Percentiles rank a stretch among this genome's conserved stretches.
Conservation (phyloP, 2,888 invertebrate species). For the Noctuana brunneofusca region DNA sequence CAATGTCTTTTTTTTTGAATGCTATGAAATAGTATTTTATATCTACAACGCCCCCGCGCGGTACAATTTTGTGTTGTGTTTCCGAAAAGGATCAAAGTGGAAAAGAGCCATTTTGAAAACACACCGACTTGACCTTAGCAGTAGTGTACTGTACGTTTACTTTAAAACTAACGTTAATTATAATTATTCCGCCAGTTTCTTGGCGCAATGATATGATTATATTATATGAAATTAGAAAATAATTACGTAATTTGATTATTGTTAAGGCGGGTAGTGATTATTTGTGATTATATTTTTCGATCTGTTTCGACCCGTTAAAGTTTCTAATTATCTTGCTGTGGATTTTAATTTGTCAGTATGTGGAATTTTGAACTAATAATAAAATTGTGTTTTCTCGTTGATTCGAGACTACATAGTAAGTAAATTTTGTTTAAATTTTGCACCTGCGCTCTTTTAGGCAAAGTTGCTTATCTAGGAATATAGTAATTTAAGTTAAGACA, state of each 20-base stretch:
- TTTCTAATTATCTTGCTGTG: conserved; percentile 73
- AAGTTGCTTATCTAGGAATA: background rate
- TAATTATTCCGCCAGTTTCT: conserved; percentile 67
- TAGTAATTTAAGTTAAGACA: background rate
- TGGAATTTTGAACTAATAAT: conserved; percentile 77
- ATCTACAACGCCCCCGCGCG: conserved; percentile 56
- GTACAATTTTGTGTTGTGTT: conserved; percentile 92
- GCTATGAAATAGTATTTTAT: conserved; percentile 43
- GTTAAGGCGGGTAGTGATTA: conserved; percentile 70
- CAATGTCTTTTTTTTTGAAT: conserved; percentile 48
- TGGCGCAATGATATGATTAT: conserved; percentile 64
- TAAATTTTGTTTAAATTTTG: conserved; percentile 16
- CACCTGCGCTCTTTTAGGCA: background rate
- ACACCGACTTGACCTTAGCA: conserved; percentile 86
- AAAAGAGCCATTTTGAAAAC: conserved; percentile 95
- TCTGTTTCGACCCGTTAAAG: conserved; percentile 69
- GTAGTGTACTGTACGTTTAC: conserved; percentile 75
- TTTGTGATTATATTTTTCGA: conserved; percentile 73
- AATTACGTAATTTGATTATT: conserved; percentile 59
- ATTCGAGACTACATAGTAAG: conserved; percentile 54
- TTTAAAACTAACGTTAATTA: conserved; percentile 60
- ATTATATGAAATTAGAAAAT: conserved; percentile 61
- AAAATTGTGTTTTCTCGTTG: conserved; percentile 66
- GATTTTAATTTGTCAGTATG: conserved; percentile 74
- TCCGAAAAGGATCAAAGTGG: conserved; percentile 90